Evolutionary conservation across 2,797 vertebrate genomes (phyloP), one percentile per base, ranked within the genome.

Genomic region (Thripadectes ignobilis): DNA sequence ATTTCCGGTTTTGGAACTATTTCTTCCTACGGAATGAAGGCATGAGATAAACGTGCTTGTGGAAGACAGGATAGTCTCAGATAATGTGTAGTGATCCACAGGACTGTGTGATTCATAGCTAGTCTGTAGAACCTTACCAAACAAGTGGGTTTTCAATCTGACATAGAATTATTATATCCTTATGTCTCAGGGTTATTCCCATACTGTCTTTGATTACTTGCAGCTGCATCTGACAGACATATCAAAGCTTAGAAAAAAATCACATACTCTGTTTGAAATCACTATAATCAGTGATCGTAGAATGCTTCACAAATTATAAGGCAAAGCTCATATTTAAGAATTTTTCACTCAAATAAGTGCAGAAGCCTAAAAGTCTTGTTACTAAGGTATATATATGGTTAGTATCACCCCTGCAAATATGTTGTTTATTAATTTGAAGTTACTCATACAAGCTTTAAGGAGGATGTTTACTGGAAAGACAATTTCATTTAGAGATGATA

Each of bases 301-400:
- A 94, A 90, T 88, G 75, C 79, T 97, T 96, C 95, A 87, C 83
- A 96, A 96, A 93, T 93, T 90, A 84, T 75, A 94, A 91, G 67
- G 67, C 72, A 57, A 81, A 96, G 26, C 59, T 85, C n/a, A 24
- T 90, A 67, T 89, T 85, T 93, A 95, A 95, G 77, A 86, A 49
- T 91, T 94, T 96, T 73, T 72, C 36, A 72, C 39, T 73, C 29
- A 89, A 62, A 71, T 93, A 82, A 83, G 38, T 88, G 36, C 77
- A 79, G 88, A 63, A 86, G 8, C 27, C 82, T 96, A 26, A 51
- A 94, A 96, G 71, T 88, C 45, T 19, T 88, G 19, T 85, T 96
- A 57, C 51, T 91, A 59, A 84, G 72, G 38, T 91, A 61, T 92
- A 34, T 59, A 67, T 62, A 67, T 87, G 91, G 69, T 90, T 72